Conservation (phyloP, 2,797 vertebrate genomes). For the Leuciscus waleckii region DNA sequence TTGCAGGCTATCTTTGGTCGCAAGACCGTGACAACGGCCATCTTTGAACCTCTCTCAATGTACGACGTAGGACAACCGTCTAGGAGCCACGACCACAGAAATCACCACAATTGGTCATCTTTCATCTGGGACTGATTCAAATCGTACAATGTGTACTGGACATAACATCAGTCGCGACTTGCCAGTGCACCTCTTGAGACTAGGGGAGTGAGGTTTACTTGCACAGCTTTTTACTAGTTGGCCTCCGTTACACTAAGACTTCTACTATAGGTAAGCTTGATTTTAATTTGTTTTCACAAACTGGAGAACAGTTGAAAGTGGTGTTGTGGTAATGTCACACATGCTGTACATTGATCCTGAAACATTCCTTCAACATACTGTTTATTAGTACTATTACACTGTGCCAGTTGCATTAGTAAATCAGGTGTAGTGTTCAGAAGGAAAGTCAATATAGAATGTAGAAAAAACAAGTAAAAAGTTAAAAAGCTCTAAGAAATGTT, state of each 20-base stretch:
- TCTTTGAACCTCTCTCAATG: no score
- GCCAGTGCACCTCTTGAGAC: background rate
- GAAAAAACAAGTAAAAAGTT: background rate
- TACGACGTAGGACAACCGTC: no score
- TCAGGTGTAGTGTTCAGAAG: background rate
- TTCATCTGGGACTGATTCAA: no score
- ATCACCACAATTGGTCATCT: no score
- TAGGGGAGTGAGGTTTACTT: background rate
- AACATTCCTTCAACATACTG: background rate
- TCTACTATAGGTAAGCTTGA: background rate
- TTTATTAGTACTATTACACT: background rate
- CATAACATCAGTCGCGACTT: background rate
- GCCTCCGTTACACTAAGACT: background rate
- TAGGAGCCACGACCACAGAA: no score
- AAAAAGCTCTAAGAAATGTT: slow-evolving; percentile 17
- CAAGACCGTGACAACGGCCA: no score
- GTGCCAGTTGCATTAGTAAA: background rate
- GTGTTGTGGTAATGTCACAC: background rate
- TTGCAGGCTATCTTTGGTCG: no score
- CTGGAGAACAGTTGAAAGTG: background rate
- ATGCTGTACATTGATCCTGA: background rate
- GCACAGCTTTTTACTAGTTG: no score
- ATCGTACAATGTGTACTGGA: no score
- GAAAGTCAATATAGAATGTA: background rate
- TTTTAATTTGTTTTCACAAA: background rate